Base-by-base conservation (phyloP, 2,113 vertebrate genomes). In the Stictonetta naevosa region DNA sequence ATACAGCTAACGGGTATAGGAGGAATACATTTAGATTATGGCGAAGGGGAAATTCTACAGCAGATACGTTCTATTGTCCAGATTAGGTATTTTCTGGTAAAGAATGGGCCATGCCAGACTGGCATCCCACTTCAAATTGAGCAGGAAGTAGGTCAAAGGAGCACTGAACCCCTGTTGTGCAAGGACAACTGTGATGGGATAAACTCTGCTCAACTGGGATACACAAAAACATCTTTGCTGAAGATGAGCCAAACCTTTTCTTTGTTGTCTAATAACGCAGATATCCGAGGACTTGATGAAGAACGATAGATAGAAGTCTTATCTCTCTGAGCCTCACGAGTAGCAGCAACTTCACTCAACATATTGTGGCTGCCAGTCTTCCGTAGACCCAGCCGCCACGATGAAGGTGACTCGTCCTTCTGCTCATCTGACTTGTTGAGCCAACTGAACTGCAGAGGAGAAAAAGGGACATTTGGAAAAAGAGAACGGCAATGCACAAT, bases 291-390 rank as follows among this genome's bases (percentile, higher is more conserved):
- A 46, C 98, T 98, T 6, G 98, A 98, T 0, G 98, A 98, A 4
- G 98, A 98, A 6, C 98, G 98, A 50, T 93, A 96, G 93, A 98
- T 88, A 1, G 97, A 90, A 4, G 93, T 79, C 52, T 97, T 97
- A 2, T 97, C 98, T 56, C 92, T 95, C 19, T 96, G 83, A 0
- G 94, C 90, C 29, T 98, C 98, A 5, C 90, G 96, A 40, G 97
- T 84, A 75, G 81, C 95, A 46, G 96, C 53, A 0, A 90, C 97
- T 18, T 98, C 98, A 26, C 95, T 98, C 50, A 98, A 29, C 63
- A 46, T 95, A 82, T 96, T 97, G 89, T 98, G 98, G 82, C 98
- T 98, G 88, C 98, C 98, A 3, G 98, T 98, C 91, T 98, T 98
- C 28, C 98, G 93, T 5, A 98, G 97, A 4, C 98, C 98, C 88